A percentile compares a stretch with the other conserved stretches of the same genome.
Conservation (phyloP, 2,888 invertebrate species). For the Polyommatus iphigenia region DNA sequence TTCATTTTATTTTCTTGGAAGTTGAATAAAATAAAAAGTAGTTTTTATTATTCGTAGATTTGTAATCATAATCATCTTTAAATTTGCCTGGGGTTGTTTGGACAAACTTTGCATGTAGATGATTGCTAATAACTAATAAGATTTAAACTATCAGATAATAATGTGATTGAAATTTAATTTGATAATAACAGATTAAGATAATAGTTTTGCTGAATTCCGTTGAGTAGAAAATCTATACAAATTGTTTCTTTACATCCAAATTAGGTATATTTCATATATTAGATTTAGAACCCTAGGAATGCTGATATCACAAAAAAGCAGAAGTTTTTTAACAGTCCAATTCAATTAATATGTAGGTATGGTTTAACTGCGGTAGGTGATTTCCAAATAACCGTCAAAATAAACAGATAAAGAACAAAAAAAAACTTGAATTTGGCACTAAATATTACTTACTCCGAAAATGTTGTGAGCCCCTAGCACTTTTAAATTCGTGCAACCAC, state of each 20-base stretch:
- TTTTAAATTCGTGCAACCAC: constrained; percentile 15
- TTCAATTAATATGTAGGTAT: too few relatives aligned
- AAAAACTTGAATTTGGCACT: not conserved
- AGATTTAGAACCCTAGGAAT: too few relatives aligned
- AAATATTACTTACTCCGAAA: not conserved
- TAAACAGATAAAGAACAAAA: not conserved
- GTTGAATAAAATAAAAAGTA: not conserved
- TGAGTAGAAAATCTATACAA: not conserved
- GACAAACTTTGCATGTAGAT: not conserved
- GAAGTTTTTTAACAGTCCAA: too few relatives aligned
- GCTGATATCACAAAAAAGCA: too few relatives aligned
- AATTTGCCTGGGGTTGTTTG: not conserved
- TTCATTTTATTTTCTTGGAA: not conserved
- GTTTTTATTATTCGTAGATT: too few relatives aligned
- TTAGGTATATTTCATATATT: too few relatives aligned
- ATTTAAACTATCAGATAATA: not conserved
- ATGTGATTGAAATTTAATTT: not conserved
- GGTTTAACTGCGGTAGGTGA: too few relatives aligned
- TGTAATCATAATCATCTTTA: not conserved
- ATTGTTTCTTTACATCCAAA: not conserved
- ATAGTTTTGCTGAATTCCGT: not conserved
- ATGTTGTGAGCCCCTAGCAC: not conserved
- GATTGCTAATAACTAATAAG: not conserved
- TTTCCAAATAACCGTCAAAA: not conserved
- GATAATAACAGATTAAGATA: not conserved